Base-by-base conservation (phyloP, 2,113 vertebrate genomes). In the Cacatua alba region DNA sequence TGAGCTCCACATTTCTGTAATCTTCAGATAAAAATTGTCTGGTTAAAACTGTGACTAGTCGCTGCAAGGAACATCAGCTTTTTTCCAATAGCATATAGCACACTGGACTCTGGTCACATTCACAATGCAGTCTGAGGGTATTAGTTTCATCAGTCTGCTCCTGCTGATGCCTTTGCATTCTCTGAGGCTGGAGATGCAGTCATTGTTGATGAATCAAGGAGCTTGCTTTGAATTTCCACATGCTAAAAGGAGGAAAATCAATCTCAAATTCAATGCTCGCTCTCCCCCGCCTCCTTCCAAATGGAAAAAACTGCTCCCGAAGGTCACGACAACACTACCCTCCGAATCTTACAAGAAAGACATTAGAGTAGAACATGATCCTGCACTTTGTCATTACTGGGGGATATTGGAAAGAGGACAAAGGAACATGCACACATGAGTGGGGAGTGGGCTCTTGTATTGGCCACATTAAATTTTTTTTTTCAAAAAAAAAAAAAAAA, bases 141-240 rank as follows among this genome's bases (percentile, higher is more conserved):
- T 96, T 96, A 96, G 92, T 92, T 97, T 86, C 92, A 76, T 86
- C 90, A 78, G 80, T 35, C 88, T 83, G 68, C 79, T 91, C 83
- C 88, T 84, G 57, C 92, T 75, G 86, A 49, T 84, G 95, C 62
- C 81, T 94, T 88, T 83, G 64, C 92, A 46, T 96, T 96, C 92
- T 93, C 72, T 88, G 31, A 65, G 69, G 86, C 94, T 94, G 62
- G 81, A 94, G 96, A 92, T 89, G 86, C 52, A 94, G 95, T 29
- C 96, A 96, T 90, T 94, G 92, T 94, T 96, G 94, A 85, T 77
- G 92, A 95, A 94, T 88, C 94, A 92, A 96, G 96, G 77, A 91
- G 86, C 62, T 95, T 94, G 92, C 96, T 97, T 96, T 96, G 96
- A 97, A 96, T 96, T 97, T 96, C 83, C 96, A 94, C 95, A 96